phyloP scores from a whole-genome alignment of 2,888 invertebrate species.

The Ophion slaviceki region DNA sequence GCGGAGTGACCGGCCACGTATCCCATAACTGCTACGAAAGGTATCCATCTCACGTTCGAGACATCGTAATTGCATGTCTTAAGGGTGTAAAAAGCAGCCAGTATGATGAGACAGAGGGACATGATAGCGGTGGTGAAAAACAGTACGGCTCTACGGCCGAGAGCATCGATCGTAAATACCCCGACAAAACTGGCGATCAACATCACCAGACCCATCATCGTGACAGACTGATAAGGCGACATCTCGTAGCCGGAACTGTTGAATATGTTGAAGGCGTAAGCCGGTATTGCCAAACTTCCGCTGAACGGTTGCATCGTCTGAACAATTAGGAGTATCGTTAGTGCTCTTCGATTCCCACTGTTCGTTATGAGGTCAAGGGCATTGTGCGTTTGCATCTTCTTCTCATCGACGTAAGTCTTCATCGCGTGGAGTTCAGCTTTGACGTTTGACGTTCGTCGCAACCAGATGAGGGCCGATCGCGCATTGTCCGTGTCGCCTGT shows the following conservation, averaged over 20 bases:
- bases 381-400: not conserved
- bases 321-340: constrained; percentile 33
- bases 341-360: constrained; percentile 11
- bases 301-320: constrained; percentile 23
- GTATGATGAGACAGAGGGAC: not conserved
- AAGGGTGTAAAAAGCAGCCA: constrained; percentile 26
- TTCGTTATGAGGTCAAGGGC: constrained; percentile 29
- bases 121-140: constrained; percentile 14
- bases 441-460: constrained; percentile 28
- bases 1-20: constrained; percentile 36
- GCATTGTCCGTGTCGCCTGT: constrained; percentile 43
- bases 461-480: constrained; percentile 34
- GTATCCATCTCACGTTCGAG: not conserved
- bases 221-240: not conserved
- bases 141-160: constrained; percentile 27
- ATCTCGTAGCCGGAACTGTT: constrained; percentile 25
- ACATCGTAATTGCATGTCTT: constrained; percentile 7
- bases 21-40: constrained; percentile 13
- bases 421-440: constrained; percentile 29
- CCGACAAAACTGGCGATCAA: constrained; percentile 27
- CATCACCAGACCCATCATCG: constrained; percentile 16
- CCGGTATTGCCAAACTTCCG: constrained; percentile 31
- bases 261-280: constrained; percentile 33
- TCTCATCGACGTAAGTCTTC: constrained; percentile 25
- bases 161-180: constrained; percentile 4